Evolutionary conservation across 2,888 invertebrate species (phyloP).

Genomic region (Drosophila eohydei): DNA sequence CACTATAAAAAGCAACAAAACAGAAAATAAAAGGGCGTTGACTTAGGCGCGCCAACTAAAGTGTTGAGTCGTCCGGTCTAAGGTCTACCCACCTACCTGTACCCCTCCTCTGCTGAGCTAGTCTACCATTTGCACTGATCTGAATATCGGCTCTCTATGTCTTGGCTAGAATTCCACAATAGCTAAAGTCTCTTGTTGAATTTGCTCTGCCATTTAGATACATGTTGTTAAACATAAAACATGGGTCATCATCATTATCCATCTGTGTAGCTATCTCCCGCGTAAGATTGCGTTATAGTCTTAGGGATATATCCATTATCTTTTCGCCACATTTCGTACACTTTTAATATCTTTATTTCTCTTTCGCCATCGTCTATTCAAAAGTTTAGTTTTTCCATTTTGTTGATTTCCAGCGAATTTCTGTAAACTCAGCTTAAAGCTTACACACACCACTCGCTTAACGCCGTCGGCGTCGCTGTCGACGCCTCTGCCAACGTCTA

Average conservation of each 20-base stretch:
- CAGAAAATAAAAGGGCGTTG: too few relatives aligned
- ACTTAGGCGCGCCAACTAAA: not conserved
- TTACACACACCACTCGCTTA: constrained; percentile 16
- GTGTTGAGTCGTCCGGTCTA: not conserved
- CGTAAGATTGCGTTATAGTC: not conserved
- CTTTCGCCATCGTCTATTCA: constrained; percentile 33
- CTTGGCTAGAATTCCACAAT: not conserved
- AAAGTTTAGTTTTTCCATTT: constrained; percentile 36
- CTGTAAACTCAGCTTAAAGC: constrained; percentile 50
- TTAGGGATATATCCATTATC: constrained; percentile 4
- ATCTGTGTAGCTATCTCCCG: not conserved
- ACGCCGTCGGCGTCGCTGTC: constrained; percentile 17
- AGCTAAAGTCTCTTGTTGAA: not conserved
- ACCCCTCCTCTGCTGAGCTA: too few relatives aligned
- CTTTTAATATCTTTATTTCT: constrained; percentile 10
- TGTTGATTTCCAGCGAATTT: constrained; percentile 37
- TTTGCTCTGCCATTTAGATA: not conserved
- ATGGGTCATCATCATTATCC: constrained; percentile 1
- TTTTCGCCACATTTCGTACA: constrained; percentile 21
- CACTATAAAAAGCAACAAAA: not conserved
- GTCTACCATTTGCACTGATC: not conserved
- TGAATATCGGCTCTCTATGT: not conserved
- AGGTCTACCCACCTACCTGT: not conserved
- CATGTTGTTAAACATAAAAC: not conserved
- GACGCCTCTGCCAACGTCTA: constrained; percentile 27